A percentile compares a stretch with the other conserved stretches of the same genome.
These are phyloP conservation scores for Hirundo rustica DNA, from an alignment of 2,797 vertebrate genomes.

Conservation along the genomic window DNA sequence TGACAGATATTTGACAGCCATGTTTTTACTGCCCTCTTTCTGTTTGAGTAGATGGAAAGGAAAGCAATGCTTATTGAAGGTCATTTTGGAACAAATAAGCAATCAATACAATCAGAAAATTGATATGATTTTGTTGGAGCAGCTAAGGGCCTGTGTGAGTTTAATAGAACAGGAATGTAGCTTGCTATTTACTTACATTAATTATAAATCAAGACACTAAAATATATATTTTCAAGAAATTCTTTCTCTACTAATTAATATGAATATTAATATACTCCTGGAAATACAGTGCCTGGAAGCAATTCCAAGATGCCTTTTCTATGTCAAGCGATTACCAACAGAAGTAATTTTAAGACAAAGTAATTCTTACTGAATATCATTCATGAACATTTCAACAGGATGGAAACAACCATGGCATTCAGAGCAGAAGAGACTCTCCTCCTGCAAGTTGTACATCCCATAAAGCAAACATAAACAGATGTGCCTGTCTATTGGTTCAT, in stretches of 20 bases:
- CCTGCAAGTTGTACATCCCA: neutral
- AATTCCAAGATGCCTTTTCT: neutral
- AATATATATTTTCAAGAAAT: neutral
- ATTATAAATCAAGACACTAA: neutral
- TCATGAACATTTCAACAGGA: neutral
- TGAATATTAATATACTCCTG: neutral
- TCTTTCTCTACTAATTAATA: neutral
- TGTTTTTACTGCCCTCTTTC: constrained; percentile 59
- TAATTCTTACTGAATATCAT: neutral
- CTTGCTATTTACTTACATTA: neutral
- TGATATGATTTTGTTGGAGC: neutral
- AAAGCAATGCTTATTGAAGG: constrained; percentile 46
- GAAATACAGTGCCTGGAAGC: neutral
- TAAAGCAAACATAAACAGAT: neutral
- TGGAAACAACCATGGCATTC: neutral
- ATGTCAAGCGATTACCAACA: neutral
- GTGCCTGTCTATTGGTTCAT: neutral
- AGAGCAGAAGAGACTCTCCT: neutral
- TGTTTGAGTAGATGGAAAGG: constrained; percentile 29
- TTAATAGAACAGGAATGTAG: neutral
- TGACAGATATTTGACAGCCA: constrained; percentile 66
- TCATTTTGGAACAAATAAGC: constrained; percentile 36
- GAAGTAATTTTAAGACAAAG: neutral
- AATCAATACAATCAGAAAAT: constrained; percentile 52
- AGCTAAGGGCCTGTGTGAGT: neutral